phyloP scores from a whole-genome alignment of 2,113 vertebrate species.

The Hippocampus zosterae region DNA sequence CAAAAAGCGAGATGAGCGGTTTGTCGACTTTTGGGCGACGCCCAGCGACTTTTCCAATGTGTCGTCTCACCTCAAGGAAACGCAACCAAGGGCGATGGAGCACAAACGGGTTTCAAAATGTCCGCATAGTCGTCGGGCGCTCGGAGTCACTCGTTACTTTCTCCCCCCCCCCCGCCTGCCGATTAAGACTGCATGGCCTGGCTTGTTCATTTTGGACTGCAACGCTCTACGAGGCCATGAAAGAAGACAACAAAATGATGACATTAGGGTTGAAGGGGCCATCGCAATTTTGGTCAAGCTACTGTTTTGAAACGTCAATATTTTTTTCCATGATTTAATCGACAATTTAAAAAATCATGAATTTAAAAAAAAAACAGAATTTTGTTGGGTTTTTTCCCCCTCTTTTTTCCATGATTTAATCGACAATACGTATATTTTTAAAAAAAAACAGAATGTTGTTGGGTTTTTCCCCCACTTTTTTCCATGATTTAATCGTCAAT shows the following conservation, averaged over 20 bases:
- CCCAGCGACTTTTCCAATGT: not conserved
- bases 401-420: no score
- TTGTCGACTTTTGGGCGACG: no score
- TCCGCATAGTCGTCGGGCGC: slow-evolving; percentile 14
- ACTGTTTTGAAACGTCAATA: no score
- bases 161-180: slow-evolving; percentile 9
- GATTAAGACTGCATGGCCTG: slow-evolving; percentile 18
- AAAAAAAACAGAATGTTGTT: no score
- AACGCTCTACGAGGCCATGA: slow-evolving; percentile 14
- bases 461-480: no score
- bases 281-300: slow-evolving; percentile 46
- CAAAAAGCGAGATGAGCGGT: no score
- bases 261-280: slow-evolving; percentile 52
- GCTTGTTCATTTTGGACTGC: slow-evolving; percentile 23
- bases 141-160: not conserved
- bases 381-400: no score
- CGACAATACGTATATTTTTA: no score
- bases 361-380: no score
- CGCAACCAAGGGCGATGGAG: not conserved
- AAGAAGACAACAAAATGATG: slow-evolving; percentile 35
- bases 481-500: not conserved
- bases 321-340: not conserved
- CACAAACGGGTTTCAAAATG: not conserved
- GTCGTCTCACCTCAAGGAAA: slow-evolving; percentile 18
- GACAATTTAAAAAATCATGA: no score